These are phyloP conservation scores for Tokudaia muenninki DNA, from an alignment of 2,797 vertebrate species.

Conservation along the genomic window DNA sequence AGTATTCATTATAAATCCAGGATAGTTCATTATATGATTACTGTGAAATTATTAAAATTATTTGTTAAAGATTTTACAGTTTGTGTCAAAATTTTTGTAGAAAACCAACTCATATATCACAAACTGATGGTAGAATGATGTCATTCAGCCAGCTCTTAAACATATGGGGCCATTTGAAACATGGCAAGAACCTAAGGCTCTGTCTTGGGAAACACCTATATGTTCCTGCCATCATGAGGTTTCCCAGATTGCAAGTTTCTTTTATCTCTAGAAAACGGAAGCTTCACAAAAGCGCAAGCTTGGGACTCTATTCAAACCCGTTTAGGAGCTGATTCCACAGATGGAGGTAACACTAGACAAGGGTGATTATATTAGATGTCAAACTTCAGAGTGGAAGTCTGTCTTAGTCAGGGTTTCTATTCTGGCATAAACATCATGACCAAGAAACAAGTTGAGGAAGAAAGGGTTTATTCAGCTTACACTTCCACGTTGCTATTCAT, in stretches of 20 bases:
- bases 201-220: not conserved
- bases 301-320: not conserved
- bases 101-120: not conserved
- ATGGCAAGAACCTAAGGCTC: not conserved
- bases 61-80: not conserved
- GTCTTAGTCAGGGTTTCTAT: too few species aligned
- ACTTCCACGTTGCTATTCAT: too few species aligned
- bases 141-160: not conserved
- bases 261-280: not conserved
- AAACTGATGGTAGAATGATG: not conserved
- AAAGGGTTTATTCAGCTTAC: too few species aligned
- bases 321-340: not conserved
- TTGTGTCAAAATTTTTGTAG: not conserved
- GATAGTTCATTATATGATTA: not conserved
- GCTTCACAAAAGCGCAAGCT: not conserved
- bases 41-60: not conserved
- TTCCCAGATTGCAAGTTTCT: not conserved
- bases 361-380: not conserved
- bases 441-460: too few species aligned
- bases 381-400: not conserved
- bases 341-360: not conserved
- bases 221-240: not conserved
- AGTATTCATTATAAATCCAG: not conserved
- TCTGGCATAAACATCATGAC: too few species aligned
- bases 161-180: not conserved